A percentile compares a stretch with the other conserved stretches of the same genome.
These are phyloP conservation scores for Misgurnus anguillicaudatus DNA, from an alignment of 2,113 vertebrate species.

Conservation along the genomic window DNA sequence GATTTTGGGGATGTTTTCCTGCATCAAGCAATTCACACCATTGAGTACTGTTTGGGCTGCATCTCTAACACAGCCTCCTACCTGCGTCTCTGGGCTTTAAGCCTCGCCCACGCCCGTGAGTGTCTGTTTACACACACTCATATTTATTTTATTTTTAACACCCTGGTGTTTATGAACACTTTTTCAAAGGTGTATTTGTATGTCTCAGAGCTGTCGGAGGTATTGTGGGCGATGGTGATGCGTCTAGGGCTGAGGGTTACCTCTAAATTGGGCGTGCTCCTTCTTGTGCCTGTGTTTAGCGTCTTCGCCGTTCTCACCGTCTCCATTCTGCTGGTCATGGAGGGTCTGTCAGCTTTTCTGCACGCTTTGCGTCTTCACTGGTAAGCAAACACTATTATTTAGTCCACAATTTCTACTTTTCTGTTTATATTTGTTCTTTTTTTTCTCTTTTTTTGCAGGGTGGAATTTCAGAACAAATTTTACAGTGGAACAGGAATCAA, in stretches of 20 bases:
- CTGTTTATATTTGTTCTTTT: not conserved
- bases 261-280: constrained; percentile 71
- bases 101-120: constrained; percentile 96
- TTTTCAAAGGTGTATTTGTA: not conserved
- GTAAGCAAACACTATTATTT: constrained; percentile 67
- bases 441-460: constrained; percentile 76
- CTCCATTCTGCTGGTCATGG: constrained; percentile 93
- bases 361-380: constrained; percentile 96
- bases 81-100: constrained; percentile 95
- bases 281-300: constrained; percentile 81
- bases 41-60: constrained; percentile 95
- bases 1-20: constrained; percentile 88
- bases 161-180: too few species aligned
- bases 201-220: constrained; percentile 89
- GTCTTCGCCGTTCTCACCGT: constrained; percentile 86
- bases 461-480: constrained; percentile 99
- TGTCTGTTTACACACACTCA: constrained; percentile 37
- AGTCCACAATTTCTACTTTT: not conserved
- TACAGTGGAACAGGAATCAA: constrained; percentile 91
- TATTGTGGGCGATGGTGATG: constrained; percentile 96
- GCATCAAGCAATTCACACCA: constrained; percentile 92
- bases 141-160: not conserved
- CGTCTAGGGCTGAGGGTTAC: constrained; percentile 83
- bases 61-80: constrained; percentile 97
- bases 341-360: constrained; percentile 97